These are phyloP conservation scores for Orthosia incerta DNA, from an alignment of 2,888 invertebrate genomes.

Conservation along the genomic window DNA sequence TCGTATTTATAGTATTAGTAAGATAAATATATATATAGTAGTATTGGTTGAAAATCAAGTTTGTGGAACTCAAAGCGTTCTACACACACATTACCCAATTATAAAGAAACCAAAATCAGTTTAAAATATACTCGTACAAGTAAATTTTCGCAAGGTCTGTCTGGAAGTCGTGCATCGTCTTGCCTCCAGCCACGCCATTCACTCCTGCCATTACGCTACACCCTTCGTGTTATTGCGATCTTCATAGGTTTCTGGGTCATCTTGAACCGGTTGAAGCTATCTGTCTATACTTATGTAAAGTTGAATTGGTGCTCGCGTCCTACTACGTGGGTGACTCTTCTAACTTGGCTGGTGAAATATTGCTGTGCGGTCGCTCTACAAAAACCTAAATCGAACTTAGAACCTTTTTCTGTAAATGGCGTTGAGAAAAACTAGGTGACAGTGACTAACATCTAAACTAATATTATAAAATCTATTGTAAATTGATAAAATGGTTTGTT, in stretches of 20 bases:
- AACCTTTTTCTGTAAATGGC: too few relatives aligned
- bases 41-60: too few relatives aligned
- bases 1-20: too few relatives aligned
- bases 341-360: neutral
- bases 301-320: neutral
- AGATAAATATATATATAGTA: too few relatives aligned
- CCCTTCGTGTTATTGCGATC: constrained; percentile 39
- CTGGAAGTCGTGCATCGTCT: constrained; percentile 7
- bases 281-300: constrained; percentile 17
- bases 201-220: constrained; percentile 23
- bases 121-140: neutral
- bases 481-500: too few relatives aligned
- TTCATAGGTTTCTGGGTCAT: constrained; percentile 49
- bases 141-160: constrained; percentile 18
- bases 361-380: neutral
- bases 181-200: constrained; percentile 30
- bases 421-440: too few relatives aligned
- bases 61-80: too few relatives aligned
- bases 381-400: neutral
- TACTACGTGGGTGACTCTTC: neutral
- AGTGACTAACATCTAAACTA: too few relatives aligned
- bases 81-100: too few relatives aligned
- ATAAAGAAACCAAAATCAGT: neutral
- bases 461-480: too few relatives aligned
- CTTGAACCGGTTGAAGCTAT: constrained; percentile 17